These are phyloP conservation scores for Cervus canadensis DNA, from an alignment of 2,113 vertebrate genomes.

Conservation along the genomic window DNA sequence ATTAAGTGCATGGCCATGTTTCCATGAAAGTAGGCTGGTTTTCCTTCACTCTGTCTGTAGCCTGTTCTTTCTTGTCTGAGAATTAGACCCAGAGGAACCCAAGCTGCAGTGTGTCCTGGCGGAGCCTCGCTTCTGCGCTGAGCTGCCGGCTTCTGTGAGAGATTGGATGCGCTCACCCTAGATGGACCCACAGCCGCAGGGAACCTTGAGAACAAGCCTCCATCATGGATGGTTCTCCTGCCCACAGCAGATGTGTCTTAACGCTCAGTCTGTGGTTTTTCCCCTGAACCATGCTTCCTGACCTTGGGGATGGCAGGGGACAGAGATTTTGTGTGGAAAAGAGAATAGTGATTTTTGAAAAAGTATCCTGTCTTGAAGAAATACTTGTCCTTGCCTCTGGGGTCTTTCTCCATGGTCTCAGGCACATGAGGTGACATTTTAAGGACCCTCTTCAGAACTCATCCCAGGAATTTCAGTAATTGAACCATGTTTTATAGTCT, in stretches of 20 bases:
- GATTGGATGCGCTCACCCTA: not conserved
- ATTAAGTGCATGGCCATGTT: not conserved
- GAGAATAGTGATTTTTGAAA: not conserved
- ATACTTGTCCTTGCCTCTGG: not conserved
- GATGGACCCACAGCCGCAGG: not conserved
- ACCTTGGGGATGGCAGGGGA: not conserved
- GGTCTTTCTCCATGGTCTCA: not conserved
- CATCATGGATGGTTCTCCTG: not conserved
- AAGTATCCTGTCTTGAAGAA: not conserved
- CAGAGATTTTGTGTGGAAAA: not conserved
- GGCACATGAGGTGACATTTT: not conserved
- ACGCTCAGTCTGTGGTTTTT: not conserved
- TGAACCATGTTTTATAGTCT: not conserved
- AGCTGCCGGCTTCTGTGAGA: not conserved
- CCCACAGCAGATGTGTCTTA: not conserved
- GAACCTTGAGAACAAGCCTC: not conserved
- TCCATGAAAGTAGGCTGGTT: not conserved
- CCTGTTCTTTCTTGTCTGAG: not conserved
- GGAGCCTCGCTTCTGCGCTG: not conserved
- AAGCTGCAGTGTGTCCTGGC: not conserved
- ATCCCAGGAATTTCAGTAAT: not conserved
- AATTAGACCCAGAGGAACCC: not conserved
- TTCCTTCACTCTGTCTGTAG: not conserved
- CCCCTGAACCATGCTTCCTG: not conserved
- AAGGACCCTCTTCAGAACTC: not conserved